phyloP scores from a whole-genome alignment of 2,888 invertebrate species.

The Aphelenchoides bicaudatus region DNA sequence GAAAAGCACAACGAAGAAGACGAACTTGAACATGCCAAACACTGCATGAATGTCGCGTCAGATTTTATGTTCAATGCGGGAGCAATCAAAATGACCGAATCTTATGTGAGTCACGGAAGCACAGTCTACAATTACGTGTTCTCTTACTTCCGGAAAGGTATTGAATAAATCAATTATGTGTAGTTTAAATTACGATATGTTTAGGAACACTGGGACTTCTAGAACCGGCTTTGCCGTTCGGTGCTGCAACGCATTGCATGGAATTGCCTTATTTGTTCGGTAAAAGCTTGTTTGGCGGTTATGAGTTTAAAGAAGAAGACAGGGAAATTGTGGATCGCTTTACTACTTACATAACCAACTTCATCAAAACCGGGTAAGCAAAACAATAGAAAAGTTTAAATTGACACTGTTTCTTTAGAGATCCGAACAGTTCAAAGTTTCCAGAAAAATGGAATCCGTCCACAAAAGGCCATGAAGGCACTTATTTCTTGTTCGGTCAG shows the following conservation, averaged over 20 bases:
- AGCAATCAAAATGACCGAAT: constrained; percentile 19
- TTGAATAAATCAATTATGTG: too few species aligned
- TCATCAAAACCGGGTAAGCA: constrained; percentile 43
- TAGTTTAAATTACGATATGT: too few species aligned
- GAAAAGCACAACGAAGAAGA: too few species aligned
- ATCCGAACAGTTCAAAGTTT: constrained; percentile 18
- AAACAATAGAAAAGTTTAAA: neutral
- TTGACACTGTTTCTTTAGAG: constrained; percentile 18
- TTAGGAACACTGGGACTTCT: constrained; percentile 33
- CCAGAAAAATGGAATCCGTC: constrained; percentile 5
- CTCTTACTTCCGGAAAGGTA: constrained; percentile 37
- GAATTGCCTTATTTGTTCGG: constrained; percentile 46
- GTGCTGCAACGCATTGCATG: constrained; percentile 40
- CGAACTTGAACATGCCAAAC: too few species aligned
- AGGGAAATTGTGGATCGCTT: constrained; percentile 38
- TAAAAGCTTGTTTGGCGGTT: constrained; percentile 33
- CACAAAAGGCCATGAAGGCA: neutral
- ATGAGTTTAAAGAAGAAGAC: constrained; percentile 36
- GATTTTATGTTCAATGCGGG: constrained; percentile 27
- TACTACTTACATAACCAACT: constrained; percentile 38
- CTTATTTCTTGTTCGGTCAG: neutral
- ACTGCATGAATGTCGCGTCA: too few species aligned
- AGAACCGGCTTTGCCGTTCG: constrained; percentile 33
- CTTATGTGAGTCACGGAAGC: too few species aligned
- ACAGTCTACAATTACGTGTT: constrained; percentile 39